Conservation (phyloP, 2,797 vertebrate genomes). For the Aulostomus chinensis region DNA sequence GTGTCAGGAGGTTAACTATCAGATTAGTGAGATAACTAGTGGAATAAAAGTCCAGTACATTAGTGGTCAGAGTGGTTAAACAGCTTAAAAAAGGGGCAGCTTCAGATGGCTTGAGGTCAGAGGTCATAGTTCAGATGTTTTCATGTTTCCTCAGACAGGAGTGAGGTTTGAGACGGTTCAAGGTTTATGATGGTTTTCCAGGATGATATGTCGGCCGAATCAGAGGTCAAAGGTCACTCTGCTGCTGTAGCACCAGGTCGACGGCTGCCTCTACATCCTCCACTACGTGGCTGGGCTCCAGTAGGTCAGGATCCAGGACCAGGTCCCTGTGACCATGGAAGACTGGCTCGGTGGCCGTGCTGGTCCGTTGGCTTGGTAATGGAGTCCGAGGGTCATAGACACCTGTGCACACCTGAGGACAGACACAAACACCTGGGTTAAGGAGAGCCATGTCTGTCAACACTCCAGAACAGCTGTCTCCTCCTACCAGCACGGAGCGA, state of each 20-base stretch:
- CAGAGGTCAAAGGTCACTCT: constrained; percentile 37
- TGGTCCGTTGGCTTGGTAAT: constrained; percentile 48
- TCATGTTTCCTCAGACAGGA: background rate
- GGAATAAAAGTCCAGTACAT: background rate
- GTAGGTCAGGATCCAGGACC: constrained; percentile 57
- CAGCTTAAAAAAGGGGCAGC: background rate
- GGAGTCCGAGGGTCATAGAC: constrained; percentile 80
- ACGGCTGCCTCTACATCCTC: constrained; percentile 87
- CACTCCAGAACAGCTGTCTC: too few relatives aligned
- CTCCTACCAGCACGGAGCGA: constrained; percentile 60
- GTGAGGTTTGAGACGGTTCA: background rate
- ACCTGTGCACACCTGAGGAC: constrained; percentile 87
- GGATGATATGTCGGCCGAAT: background rate
- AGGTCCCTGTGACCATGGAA: constrained; percentile 88
- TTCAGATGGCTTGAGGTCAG: background rate
- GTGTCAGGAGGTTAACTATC: background rate
- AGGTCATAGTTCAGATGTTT: background rate
- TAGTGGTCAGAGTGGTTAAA: background rate
- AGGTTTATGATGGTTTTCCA: background rate
- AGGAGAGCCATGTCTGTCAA: too few relatives aligned
- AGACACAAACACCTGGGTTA: background rate
- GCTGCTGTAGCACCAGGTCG: constrained; percentile 84
- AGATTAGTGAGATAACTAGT: background rate
- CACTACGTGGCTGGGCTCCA: constrained; percentile 82
- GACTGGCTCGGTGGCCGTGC: constrained; percentile 51